Evolutionary conservation across 2,797 vertebrate species (phyloP), one percentile per base, ranked within the genome.

Genomic region (Phoeniculus purpureus): DNA sequence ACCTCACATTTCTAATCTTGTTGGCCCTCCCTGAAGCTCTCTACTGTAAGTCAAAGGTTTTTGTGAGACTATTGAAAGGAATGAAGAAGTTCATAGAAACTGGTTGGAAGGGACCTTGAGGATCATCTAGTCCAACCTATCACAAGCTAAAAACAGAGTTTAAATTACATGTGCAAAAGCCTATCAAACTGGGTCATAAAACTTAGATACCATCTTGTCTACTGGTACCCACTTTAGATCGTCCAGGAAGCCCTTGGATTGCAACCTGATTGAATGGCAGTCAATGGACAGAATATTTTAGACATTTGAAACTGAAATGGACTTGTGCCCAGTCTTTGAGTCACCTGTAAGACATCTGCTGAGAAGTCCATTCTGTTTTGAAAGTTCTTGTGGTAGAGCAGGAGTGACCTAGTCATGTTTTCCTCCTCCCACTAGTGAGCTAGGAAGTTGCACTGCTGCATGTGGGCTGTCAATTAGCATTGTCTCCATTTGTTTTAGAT

Each of bases 401-500:
- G 91, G 90, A 91, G 85, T 91, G 91, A 93, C 92, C 78, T 93
- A 73, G 59, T 91, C 85, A 83, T 96, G 87, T 96, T 94, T 92
- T 95, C 90, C 92, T 94, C 79, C 73, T 93, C 84, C 84, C 89
- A 16, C 78, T 95, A 85, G 86, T 50, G 68, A 95, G 81, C 87
- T 97, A 96, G 95, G 86, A 97, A 92, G 83, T 96, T 86, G 85
- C 94, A 93, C 65, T 96, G 32, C 75, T 96, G 95, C 97, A 96
- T 97, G 96, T 88, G 91, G 96, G 96, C 97, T 97, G 96, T 97
- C 97, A 97, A 97, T 97, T 97, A 96, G 97, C 95, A 97, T 96
- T 98, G 97, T 98, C 94, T 98, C 96, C 97, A 94, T 98, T 98
- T 98, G 97, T 98, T 98, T 97, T 98, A 99, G 99, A 99, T 98